A percentile compares a stretch with the other conserved stretches of the same genome.
phyloP scores from a whole-genome alignment of 2,113 vertebrate genomes.

The Sturnira hondurensis region DNA sequence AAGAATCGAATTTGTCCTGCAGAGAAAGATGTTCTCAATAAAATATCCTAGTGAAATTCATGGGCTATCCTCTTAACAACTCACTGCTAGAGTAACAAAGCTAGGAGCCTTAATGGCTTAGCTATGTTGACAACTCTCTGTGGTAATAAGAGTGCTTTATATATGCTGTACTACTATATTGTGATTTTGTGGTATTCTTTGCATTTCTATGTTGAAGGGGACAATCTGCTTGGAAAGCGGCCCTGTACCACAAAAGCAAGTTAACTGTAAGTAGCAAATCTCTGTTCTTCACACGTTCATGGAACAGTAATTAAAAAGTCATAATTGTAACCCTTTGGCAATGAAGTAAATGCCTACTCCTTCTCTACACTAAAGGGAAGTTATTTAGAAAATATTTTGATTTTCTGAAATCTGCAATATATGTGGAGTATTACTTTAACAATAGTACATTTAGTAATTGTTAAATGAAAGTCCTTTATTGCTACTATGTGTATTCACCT shows the following conservation, averaged over 20 bases:
- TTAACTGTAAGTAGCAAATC: neutral
- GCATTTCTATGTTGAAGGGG: neutral
- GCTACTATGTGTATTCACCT: neutral
- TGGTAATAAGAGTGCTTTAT: neutral
- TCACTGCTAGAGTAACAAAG: neutral
- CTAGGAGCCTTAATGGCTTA: neutral
- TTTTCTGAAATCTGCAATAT: neutral
- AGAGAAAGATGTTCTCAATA: conserved; percentile 11
- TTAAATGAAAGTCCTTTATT: neutral
- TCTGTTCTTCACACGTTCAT: neutral
- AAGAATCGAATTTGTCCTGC: neutral
- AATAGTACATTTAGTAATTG: neutral
- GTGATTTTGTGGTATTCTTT: neutral
- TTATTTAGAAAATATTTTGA: neutral
- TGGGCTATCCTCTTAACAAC: neutral
- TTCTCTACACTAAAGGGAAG: neutral
- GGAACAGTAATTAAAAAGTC: neutral
- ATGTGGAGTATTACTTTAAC: neutral
- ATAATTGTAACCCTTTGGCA: neutral
- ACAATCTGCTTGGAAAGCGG: neutral
- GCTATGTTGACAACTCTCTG: neutral
- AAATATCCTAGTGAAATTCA: conserved; percentile 30
- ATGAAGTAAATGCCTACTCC: neutral
- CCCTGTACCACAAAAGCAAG: neutral
- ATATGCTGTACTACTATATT: neutral